Evolutionary conservation across 2,797 vertebrate genomes (phyloP).

Genomic region (Pelodytes ibericus): DNA sequence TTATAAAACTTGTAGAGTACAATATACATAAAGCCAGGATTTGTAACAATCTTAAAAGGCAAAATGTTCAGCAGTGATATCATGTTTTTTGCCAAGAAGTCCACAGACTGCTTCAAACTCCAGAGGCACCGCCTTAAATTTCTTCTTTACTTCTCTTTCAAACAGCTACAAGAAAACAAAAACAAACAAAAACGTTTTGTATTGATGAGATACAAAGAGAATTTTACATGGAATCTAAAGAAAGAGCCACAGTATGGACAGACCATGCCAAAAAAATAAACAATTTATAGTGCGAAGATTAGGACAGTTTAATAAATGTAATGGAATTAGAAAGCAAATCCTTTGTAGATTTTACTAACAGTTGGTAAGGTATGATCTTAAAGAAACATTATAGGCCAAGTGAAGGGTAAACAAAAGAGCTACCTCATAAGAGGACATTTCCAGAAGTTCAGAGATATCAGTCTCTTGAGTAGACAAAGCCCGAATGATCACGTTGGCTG

Average conservation of each 20-base stretch:
- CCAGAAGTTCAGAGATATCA: conserved; percentile 81
- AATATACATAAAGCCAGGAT: no score
- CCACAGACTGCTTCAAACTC: conserved; percentile 82
- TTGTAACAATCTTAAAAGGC: conserved; percentile 6
- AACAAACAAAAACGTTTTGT: background rate
- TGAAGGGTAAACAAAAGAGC: background rate
- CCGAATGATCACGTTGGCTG: conserved; percentile 80
- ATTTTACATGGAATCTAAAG: no score
- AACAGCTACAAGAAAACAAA: conserved; percentile 77
- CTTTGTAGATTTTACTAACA: no score
- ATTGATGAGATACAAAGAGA: no score
- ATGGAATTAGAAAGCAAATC: background rate
- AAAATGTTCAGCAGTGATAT: conserved; percentile 81
- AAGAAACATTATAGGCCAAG: no score
- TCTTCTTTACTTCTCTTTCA: conserved; percentile 82
- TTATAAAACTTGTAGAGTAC: no score
- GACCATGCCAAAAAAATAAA: no score
- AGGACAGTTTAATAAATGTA: background rate
- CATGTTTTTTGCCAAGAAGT: conserved; percentile 77
- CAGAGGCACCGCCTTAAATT: conserved; percentile 72
- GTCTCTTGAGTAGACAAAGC: conserved; percentile 76
- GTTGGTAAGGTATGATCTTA: no score
- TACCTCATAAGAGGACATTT: conserved; percentile 85
- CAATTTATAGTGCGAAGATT: no score
- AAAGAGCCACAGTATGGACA: no score